These are phyloP conservation scores for Lanistes nyassanus DNA, from an alignment of 1,140 invertebrate species.

Conservation along the genomic window DNA sequence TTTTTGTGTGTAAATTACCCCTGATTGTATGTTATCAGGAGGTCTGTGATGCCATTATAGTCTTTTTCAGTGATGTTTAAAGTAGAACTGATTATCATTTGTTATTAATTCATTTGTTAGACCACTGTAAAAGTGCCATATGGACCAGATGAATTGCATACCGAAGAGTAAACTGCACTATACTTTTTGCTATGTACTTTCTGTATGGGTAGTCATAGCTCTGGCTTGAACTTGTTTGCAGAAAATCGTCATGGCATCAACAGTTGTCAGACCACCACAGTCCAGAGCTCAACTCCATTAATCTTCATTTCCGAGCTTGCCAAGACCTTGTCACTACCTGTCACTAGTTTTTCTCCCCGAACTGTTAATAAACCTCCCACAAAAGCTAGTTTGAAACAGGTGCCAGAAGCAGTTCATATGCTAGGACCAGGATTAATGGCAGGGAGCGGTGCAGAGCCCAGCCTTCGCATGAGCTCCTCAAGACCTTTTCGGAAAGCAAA, in stretches of 20 bases:
- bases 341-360: conserved; percentile 14
- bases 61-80: too few relatives aligned
- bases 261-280: conserved; percentile 20
- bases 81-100: too few relatives aligned
- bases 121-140: too few relatives aligned
- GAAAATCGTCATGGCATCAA: conserved; percentile 34
- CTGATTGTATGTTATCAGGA: too few relatives aligned
- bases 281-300: conserved; percentile 19
- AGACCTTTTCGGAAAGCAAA: conserved; percentile 16
- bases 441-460: neutral
- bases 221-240: conserved; percentile 1
- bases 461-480: neutral
- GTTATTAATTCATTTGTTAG: too few relatives aligned
- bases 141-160: too few relatives aligned
- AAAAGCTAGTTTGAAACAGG: conserved; percentile 59
- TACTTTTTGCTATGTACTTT: too few relatives aligned
- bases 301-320: conserved; percentile 32
- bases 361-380: conserved; percentile 33
- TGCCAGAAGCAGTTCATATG: conserved; percentile 43
- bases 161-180: too few relatives aligned
- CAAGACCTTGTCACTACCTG: conserved; percentile 31
- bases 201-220: too few relatives aligned
- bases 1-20: too few relatives aligned
- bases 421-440: neutral
- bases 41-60: too few relatives aligned